These are phyloP conservation scores for Coregonus clupeaformis DNA, from an alignment of 2,113 vertebrate species.

Conservation along the genomic window DNA sequence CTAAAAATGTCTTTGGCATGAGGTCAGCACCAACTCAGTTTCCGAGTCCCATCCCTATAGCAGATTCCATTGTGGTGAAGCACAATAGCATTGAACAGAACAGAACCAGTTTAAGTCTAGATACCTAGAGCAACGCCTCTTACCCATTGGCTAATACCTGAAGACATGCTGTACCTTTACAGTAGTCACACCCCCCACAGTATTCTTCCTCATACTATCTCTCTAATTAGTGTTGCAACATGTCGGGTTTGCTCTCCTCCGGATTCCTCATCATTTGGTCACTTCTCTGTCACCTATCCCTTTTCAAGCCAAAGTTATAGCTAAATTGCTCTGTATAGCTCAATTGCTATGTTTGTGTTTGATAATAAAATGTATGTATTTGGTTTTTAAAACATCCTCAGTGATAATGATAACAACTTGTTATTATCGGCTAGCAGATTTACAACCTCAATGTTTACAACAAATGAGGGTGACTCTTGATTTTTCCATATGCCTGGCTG, in stretches of 20 bases:
- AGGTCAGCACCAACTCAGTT: not conserved
- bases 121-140: not conserved
- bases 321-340: slow-evolving; percentile 15
- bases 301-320: slow-evolving; percentile 20
- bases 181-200: not conserved
- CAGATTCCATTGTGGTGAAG: too few species aligned
- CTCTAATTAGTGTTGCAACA: not conserved
- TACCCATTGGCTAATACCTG: not conserved
- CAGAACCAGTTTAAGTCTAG: not conserved
- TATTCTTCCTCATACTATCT: not conserved
- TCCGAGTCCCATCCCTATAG: too few species aligned
- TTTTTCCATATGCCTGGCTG: too few species aligned
- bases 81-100: not conserved
- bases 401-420: not conserved
- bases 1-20: too few species aligned
- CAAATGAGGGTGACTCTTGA: too few species aligned
- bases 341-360: not conserved
- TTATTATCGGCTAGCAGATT: too few species aligned
- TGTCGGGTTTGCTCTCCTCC: not conserved
- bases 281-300: too few species aligned
- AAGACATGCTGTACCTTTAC: not conserved
- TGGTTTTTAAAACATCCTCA: slow-evolving; percentile 20
- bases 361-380: not conserved
- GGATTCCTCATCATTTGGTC: too few species aligned
- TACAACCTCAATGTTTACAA: too few species aligned